These are phyloP conservation scores for Chloroceryle amazona DNA, from an alignment of 2,797 vertebrate genomes.

Conservation along the genomic window DNA sequence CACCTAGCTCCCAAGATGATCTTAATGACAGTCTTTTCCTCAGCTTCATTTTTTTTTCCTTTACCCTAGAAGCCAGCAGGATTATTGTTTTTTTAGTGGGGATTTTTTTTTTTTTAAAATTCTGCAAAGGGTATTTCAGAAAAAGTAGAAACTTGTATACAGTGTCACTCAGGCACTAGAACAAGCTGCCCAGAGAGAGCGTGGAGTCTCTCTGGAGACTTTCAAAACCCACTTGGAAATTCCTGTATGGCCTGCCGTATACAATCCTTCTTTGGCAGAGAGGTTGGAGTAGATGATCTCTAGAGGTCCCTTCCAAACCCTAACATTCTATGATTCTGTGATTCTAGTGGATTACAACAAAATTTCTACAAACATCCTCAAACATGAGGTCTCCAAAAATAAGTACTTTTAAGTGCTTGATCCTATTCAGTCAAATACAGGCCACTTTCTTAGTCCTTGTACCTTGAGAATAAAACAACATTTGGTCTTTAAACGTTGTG, in stretches of 20 bases:
- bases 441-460: not conserved
- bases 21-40: not conserved
- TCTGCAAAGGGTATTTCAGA: not conserved
- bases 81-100: not conserved
- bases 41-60: not conserved
- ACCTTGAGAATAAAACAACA: not conserved
- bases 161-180: not conserved
- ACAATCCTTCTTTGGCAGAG: too few relatives aligned
- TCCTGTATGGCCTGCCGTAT: too few relatives aligned
- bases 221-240: too few relatives aligned
- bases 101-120: not conserved
- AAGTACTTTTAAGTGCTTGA: not conserved
- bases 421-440: not conserved
- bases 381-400: not conserved
- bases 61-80: not conserved
- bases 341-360: not conserved
- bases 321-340: too few relatives aligned
- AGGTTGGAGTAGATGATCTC: too few relatives aligned
- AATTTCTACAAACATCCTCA: not conserved
- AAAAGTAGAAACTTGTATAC: not conserved
- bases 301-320: too few relatives aligned
- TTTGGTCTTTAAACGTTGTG: not conserved
- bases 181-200: too few relatives aligned
- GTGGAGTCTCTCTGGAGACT: too few relatives aligned
- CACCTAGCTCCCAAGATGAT: not conserved